phyloP scores from a whole-genome alignment of 1,140 invertebrate genomes.

The Pogonomyrmex californicus region DNA sequence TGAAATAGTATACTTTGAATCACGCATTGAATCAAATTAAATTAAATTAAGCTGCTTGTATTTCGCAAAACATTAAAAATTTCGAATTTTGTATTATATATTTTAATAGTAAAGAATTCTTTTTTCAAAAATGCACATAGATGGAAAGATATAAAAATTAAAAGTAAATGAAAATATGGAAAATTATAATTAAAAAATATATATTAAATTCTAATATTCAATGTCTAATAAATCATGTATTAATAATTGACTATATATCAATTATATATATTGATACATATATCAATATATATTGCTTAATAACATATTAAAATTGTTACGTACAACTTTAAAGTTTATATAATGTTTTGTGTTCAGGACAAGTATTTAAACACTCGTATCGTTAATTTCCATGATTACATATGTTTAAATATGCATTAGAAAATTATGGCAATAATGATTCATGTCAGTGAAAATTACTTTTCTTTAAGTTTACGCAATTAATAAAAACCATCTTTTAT shows the following conservation, averaged over 20 bases:
- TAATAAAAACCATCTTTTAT: not conserved
- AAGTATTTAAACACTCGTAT: not conserved
- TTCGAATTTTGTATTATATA: not conserved
- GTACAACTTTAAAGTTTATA: not conserved
- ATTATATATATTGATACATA: too few species aligned
- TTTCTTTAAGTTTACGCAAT: slow-evolving; percentile 14
- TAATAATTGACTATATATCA: not conserved
- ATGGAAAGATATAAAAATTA: not conserved
- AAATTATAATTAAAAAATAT: not conserved
- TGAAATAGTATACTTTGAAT: slow-evolving; percentile 1
- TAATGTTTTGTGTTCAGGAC: not conserved
- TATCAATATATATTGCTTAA: not conserved
- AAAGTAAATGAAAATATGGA: not conserved
- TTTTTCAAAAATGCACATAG: not conserved
- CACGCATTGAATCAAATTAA: slow-evolving; percentile 10
- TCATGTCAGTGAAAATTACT: not conserved
- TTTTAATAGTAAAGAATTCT: not conserved
- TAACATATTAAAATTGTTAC: not conserved
- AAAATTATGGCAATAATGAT: not conserved
- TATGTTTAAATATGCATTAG: not conserved
- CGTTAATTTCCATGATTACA: not conserved
- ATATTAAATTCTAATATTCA: not conserved
- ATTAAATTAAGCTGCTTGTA: not conserved
- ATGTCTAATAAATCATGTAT: not conserved
- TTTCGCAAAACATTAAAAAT: not conserved